Conservation (phyloP, 2,797 vertebrate genomes). For the Acridotheres tristis region DNA sequence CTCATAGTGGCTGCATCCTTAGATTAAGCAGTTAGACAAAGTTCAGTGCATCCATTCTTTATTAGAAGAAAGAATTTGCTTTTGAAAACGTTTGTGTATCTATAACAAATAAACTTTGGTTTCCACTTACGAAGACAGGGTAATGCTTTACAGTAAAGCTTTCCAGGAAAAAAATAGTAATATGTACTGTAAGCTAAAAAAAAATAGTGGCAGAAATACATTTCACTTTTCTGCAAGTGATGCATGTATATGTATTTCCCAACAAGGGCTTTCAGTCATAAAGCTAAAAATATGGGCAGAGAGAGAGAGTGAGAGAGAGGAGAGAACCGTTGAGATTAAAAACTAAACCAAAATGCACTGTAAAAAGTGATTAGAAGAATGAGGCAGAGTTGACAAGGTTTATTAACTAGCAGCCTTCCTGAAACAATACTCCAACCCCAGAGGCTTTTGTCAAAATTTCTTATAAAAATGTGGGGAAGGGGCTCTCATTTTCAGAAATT, state of each 20-base stretch:
- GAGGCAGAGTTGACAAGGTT: neutral
- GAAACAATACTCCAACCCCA: neutral
- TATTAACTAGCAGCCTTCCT: slow-evolving; percentile 27
- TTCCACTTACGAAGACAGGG: neutral
- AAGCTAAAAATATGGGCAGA: neutral
- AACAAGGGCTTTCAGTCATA: slow-evolving; percentile 11
- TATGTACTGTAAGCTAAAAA: neutral
- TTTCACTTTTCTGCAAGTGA: slow-evolving; percentile 10
- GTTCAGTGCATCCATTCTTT: neutral
- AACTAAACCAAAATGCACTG: slow-evolving; percentile 5
- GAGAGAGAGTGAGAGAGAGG: neutral
- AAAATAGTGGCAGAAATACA: neutral
- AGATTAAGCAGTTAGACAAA: neutral
- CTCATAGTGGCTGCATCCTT: neutral
- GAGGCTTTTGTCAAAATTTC: slow-evolving; percentile 22
- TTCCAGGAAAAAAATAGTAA: neutral
- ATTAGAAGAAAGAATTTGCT: neutral
- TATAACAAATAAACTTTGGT: neutral
- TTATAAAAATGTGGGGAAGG: neutral
- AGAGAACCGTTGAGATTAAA: neutral
- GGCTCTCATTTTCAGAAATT: neutral
- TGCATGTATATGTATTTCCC: neutral
- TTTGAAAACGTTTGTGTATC: neutral
- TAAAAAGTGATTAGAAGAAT: slow-evolving; percentile 21
- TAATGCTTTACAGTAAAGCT: neutral